Evolutionary conservation across 2,888 invertebrate species (phyloP).

Genomic region (Hololepta plana): DNA sequence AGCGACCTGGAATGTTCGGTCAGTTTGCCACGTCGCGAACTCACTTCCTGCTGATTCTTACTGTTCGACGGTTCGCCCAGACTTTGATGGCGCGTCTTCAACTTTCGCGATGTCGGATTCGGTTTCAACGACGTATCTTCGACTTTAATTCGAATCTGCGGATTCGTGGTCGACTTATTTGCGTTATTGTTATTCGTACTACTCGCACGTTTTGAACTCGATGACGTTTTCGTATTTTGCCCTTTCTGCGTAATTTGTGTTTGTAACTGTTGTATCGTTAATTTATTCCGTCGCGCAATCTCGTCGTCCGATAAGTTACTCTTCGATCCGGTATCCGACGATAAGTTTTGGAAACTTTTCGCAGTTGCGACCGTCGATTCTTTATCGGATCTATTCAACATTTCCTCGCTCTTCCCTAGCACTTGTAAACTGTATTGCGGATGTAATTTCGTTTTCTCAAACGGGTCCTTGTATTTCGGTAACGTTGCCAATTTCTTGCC

Average conservation of each 20-base stretch:
- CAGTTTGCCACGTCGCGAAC: conserved; percentile 17
- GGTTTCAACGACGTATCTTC: conserved; percentile 24
- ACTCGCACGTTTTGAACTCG: conserved; percentile 10
- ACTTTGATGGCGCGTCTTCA: conserved; percentile 25
- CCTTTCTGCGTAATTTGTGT: conserved; percentile 15
- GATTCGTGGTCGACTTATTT: conserved; percentile 18
- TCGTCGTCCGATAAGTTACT: conserved; percentile 25
- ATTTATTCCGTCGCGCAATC: conserved; percentile 23
- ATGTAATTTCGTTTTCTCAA: conserved; percentile 21
- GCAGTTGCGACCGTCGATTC: conserved; percentile 16
- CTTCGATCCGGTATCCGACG: conserved; percentile 12
- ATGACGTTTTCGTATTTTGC: conserved; percentile 7
- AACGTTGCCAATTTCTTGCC: conserved; percentile 28
- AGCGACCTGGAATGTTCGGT: conserved; percentile 23
- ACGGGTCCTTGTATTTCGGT: conserved; percentile 25
- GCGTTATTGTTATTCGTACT: conserved; percentile 14
- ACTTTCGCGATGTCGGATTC: conserved; percentile 14
- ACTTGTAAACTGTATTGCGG: conserved; percentile 24
- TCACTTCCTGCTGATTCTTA: conserved; percentile 12
- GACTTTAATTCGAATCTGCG: conserved; percentile 27
- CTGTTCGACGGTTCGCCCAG: conserved; percentile 14
- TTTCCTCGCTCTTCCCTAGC: conserved; percentile 23
- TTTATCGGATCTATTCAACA: conserved; percentile 16
- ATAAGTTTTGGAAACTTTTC: conserved; percentile 25
- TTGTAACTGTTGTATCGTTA: conserved; percentile 25